Evolutionary conservation across 1,140 invertebrate genomes (phyloP), one percentile per base, ranked within the genome.

Genomic region (Philopotamus ludificatus): DNA sequence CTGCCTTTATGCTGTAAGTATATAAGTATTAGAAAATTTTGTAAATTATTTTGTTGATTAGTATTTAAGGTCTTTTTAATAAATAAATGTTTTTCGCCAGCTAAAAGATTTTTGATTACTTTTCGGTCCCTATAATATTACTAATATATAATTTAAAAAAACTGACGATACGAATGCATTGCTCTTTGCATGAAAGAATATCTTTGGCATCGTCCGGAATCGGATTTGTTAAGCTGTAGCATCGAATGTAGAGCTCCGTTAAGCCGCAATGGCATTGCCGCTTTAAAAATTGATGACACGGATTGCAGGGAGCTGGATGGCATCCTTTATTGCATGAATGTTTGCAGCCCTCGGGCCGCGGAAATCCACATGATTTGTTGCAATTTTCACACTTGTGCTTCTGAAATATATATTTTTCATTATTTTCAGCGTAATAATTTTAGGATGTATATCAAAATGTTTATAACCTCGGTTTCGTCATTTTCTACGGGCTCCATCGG

Each of bases 121-220:
- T n/a, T n/a, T n/a, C n/a, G n/a, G n/a, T n/a, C n/a, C n/a, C n/a
- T n/a, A n/a, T 23, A 3, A n/a, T 8, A 20, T 15, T 20, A 20
- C 12, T 9, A 58, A 53, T 20, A 58, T 10, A 2, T 12, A 42
- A 10, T 26, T 4, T 41, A 42, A 21, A 49, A 64, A 45, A 66
- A 79, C 78, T 83, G 78, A 92, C 90, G 81, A 85, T 87, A 79
- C 89, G 93, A 1, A 92, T 88, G 74, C 95, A 97, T 63, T 90
- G 90, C 75, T 92, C 92, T 49, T 87, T 86, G 74, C 93, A 95
- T 62, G 85, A 87, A 22, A 87, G 79, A 67, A 89, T 74, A 66
- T 80, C 76, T 28, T 77, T 12, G 4, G 71, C 67, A 18, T 74
- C 74, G 42, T 82, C 75, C 25, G 81, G 83, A 25, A 85, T 81